Evolutionary conservation across 2,888 invertebrate species (phyloP).

Genomic region (Magallana nippona): DNA sequence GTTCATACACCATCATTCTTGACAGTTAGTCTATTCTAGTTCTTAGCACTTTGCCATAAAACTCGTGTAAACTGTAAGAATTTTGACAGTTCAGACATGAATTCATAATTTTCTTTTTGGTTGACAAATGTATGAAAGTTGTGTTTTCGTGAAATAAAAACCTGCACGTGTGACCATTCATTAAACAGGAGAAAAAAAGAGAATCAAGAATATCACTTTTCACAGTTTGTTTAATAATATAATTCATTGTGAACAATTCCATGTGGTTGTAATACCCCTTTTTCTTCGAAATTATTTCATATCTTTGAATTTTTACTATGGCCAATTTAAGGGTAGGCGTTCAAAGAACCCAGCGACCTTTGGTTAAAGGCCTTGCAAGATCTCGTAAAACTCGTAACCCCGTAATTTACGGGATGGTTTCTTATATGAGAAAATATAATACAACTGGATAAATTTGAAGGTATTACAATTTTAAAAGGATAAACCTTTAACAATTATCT

Average conservation of each 20-base stretch:
- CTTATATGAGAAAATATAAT: slow-evolving; percentile 42
- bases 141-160: slow-evolving; percentile 13
- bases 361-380: not conserved
- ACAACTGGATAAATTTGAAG: slow-evolving; percentile 35
- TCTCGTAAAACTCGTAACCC: slow-evolving; percentile 21
- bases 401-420: slow-evolving; percentile 25
- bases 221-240: not conserved
- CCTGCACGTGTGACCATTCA: slow-evolving; percentile 7
- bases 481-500: slow-evolving; percentile 39
- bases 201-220: slow-evolving; percentile 11
- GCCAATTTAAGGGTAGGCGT: not conserved
- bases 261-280: not conserved
- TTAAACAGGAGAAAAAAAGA: not conserved
- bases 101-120: slow-evolving; percentile 25
- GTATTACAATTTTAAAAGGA: slow-evolving; percentile 30
- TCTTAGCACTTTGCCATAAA: slow-evolving; percentile 27
- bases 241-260: slow-evolving; percentile 6
- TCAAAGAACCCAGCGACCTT: slow-evolving; percentile 26
- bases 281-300: slow-evolving; percentile 6
- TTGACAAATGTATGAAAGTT: slow-evolving; percentile 3
- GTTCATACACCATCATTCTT: slow-evolving; percentile 26
- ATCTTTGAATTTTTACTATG: slow-evolving; percentile 29
- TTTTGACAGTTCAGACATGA: slow-evolving; percentile 29
- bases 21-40: slow-evolving; percentile 16
- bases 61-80: slow-evolving; percentile 16